These are phyloP conservation scores for Eristalis pertinax DNA, from an alignment of 2,888 invertebrate genomes.

Conservation along the genomic window DNA sequence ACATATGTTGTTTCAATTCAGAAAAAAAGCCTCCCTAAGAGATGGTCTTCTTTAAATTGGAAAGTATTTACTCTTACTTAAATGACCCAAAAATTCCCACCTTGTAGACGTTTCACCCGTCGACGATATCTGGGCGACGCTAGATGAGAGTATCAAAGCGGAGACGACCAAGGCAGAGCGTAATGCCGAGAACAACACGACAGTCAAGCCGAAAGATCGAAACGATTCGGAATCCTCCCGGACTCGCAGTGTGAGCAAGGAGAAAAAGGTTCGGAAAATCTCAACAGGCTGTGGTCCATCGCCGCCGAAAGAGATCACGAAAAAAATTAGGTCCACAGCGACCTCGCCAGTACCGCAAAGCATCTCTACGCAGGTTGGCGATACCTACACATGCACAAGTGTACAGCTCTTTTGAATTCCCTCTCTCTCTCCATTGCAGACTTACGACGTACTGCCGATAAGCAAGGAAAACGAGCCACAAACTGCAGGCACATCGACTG, in stretches of 20 bases:
- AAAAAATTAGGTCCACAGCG: slow-evolving; percentile 84
- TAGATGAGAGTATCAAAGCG: slow-evolving; percentile 80
- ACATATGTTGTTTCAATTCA: slow-evolving; percentile 65
- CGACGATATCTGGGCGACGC: slow-evolving; percentile 80
- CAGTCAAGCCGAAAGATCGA: slow-evolving; percentile 39
- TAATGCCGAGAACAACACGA: slow-evolving; percentile 71
- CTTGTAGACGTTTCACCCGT: slow-evolving; percentile 74
- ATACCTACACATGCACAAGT: not conserved
- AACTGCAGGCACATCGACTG: slow-evolving; percentile 17
- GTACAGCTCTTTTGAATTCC: not conserved
- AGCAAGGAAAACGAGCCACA: slow-evolving; percentile 20
- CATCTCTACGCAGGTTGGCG: slow-evolving; percentile 90
- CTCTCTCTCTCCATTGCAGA: slow-evolving; percentile 80
- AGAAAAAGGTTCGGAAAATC: slow-evolving; percentile 76
- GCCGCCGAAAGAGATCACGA: slow-evolving; percentile 82
- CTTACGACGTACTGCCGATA: slow-evolving; percentile 82
- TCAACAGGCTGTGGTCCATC: slow-evolving; percentile 86
- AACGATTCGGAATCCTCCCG: not conserved
- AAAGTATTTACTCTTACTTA: not conserved
- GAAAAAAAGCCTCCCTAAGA: slow-evolving; percentile 24
- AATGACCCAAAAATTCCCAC: slow-evolving; percentile 31
- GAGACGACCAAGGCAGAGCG: slow-evolving; percentile 77
- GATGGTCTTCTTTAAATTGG: slow-evolving; percentile 11
- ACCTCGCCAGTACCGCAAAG: slow-evolving; percentile 94
- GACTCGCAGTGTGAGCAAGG: slow-evolving; percentile 14